Conservation (phyloP, 1,140 invertebrate genomes). For the Dreissena rostriformis region DNA sequence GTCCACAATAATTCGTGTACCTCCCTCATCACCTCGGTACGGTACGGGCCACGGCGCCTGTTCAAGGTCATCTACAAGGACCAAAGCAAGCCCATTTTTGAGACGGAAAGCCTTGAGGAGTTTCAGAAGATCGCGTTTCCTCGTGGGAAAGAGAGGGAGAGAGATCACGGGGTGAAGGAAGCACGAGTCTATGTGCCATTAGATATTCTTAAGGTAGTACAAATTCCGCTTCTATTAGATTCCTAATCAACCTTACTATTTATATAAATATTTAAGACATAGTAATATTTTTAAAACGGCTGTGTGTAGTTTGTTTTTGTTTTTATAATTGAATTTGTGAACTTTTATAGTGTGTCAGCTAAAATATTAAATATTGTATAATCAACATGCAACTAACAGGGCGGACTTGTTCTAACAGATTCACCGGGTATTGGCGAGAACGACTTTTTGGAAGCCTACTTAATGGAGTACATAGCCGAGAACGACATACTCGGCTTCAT, state of each 20-base stretch:
- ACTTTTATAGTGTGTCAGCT: not conserved
- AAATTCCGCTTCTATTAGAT: not conserved
- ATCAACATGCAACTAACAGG: conserved; percentile 51
- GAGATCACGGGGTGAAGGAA: conserved; percentile 45
- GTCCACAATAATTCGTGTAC: conserved; percentile 65
- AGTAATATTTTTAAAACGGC: no score
- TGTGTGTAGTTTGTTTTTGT: no score
- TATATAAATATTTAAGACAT: no score
- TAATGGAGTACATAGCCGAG: conserved; percentile 63
- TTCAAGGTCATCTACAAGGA: conserved; percentile 41
- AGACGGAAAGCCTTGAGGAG: not conserved
- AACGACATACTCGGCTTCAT: conserved; percentile 69
- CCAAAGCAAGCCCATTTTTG: conserved; percentile 9
- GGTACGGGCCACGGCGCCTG: conserved; percentile 39
- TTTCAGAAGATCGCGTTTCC: conserved; percentile 37
- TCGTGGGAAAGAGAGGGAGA: conserved; percentile 46
- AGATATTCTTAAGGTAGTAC: conserved; percentile 58
- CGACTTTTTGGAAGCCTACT: conserved; percentile 61
- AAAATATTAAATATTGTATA: conserved; percentile 6
- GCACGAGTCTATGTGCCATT: conserved; percentile 60
- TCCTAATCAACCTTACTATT: no score
- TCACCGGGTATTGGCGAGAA: conserved; percentile 73
- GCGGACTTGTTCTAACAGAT: conserved; percentile 68
- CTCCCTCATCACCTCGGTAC: conserved; percentile 62
- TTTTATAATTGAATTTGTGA: no score